Base-by-base conservation (phyloP, 2,888 invertebrate species). In the Tinea pellionella region DNA sequence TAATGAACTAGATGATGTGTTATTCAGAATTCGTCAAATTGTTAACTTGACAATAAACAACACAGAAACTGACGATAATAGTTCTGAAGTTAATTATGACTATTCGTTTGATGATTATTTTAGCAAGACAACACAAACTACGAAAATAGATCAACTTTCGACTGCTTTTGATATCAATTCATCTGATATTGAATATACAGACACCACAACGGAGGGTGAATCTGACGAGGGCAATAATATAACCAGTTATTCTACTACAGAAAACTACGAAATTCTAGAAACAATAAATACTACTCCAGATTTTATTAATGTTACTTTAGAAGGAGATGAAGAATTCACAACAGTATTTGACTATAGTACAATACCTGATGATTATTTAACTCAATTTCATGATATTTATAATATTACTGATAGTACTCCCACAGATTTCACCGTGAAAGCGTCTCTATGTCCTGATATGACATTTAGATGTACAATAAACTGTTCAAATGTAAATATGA, bases 401-500 rank as follows among this genome's bases (percentile, higher is more conserved):
- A 61, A 11, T 42, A 64, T 59, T 13, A 62, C 58, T 7, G 43
- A 53, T 58, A 62, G 56, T 56, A 32, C 57, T 13, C 12, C 57
- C 8, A 32, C 57, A 13, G 57, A 57, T 32, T 32, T 13, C 13
- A 57, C 2, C 15, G 4, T 57, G 13, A 53, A 18, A 2, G 53
- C 24, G 12, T 24, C 4, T 9, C n/a, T 19, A 4, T 64, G 64
- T 60, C 65, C 65, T 11, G 42, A 62, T 55, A 59, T 63, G 18
- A 63, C 73, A 0, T 78, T 84, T 55, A 86, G 85, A 64, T 81
- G 74, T 64, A 77, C 84, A 13, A 65, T 74, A 9, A 69, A 65
- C 18, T 84, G 84, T 66, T 74, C 69, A 12, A 74, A 74, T 1
- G 67, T 67, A 61, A 78, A 77, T 62, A 70, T 86, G 16, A 87